A percentile compares a stretch with the other conserved stretches of the same genome.
phyloP scores from a whole-genome alignment of 2,113 vertebrate genomes.

The Cyanistes caeruleus region DNA sequence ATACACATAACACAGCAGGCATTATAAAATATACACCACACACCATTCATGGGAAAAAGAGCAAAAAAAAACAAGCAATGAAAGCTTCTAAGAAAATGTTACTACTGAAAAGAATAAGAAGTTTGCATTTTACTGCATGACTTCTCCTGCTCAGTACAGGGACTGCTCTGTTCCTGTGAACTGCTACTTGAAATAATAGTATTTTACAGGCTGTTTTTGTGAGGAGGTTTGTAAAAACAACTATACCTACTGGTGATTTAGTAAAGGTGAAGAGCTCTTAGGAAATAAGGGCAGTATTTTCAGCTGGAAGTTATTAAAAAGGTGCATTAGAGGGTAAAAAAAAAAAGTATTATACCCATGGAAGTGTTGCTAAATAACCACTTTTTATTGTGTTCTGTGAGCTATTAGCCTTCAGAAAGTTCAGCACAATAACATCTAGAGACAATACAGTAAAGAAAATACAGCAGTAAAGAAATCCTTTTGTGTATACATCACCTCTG shows the following conservation, averaged over 20 bases:
- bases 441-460: neutral
- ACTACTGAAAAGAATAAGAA: neutral
- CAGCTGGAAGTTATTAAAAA: slow-evolving; percentile 10
- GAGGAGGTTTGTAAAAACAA: neutral
- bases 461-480: neutral
- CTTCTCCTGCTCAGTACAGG: neutral
- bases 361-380: neutral
- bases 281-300: slow-evolving; percentile 6
- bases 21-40: neutral
- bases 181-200: neutral
- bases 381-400: neutral
- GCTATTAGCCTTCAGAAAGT: neutral
- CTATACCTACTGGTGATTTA: neutral
- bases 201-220: neutral
- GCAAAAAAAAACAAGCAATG: accelerated
- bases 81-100: neutral
- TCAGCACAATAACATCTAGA: neutral
- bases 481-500: neutral
- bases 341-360: neutral
- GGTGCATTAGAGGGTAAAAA: neutral
- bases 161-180: neutral
- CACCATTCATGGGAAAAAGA: neutral
- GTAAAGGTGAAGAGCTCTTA: neutral
- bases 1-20: neutral
- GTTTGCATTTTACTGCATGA: neutral